Evolutionary conservation across 1,140 invertebrate species (phyloP), one percentile per base, ranked within the genome.

Genomic region (Drosophila nigrodunni): DNA sequence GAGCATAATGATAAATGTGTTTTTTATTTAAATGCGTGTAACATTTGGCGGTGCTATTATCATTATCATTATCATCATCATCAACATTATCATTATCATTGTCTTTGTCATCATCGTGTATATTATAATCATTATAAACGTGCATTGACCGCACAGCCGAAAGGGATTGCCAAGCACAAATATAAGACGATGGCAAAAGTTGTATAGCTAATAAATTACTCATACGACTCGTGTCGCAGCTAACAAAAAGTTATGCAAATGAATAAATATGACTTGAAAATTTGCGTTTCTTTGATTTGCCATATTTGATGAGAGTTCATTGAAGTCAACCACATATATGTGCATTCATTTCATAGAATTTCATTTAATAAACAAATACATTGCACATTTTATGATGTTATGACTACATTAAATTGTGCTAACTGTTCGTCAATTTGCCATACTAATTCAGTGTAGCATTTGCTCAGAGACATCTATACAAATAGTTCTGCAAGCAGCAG

Each of bases 21-120:
- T 81, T 86, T 87, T 82, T 87, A 86, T 86, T 86, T 87, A 87
- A 86, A 86, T 86, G 79, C 55, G 71, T 87, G 82, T 67, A 82
- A 78, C 82, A 76, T 87, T 87, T 65, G 79, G 78, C 60, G 55
- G 52, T 67, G 67, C 66, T 70, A 78, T 68, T 50, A 72, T 70
- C 44, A 73, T 73, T 47, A 70, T 59, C 44, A 58, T 67, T 18
- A 55, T 2, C 25, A 15, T 43, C n/a, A 44, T 6, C 50, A 57
- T n/a, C 35, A 66, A 43, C 73, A 73, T 71, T 46, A 55, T 57
- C 30, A 70, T 39, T 21, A 13, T 44, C 10, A 47, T 61, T 10
- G 21, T 71, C 65, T 65, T 80, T 41, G 58, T 8, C 46, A 58
- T 72, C n/a, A 66, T 64, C 39, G 50, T 59, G 25, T 4, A 30